Percentiles rank a stretch among this genome's conserved stretches.
These are phyloP conservation scores for Hyphantria cunea DNA, from an alignment of 1,140 invertebrate species.

Conservation along the genomic window DNA sequence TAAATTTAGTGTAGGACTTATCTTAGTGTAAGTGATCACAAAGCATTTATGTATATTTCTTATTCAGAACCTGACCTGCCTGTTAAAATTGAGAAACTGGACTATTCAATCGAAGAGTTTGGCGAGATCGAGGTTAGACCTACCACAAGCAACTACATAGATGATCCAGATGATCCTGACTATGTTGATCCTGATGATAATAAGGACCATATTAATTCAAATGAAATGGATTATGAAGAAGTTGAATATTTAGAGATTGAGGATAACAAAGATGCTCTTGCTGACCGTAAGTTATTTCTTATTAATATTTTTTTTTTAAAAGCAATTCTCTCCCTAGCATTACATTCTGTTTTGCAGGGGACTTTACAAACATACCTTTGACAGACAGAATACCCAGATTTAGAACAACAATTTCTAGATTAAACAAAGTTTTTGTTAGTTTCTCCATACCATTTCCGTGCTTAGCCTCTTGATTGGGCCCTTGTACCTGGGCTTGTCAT, in stretches of 20 bases:
- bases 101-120: neutral
- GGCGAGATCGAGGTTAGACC: neutral
- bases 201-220: neutral
- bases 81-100: constrained; percentile 4
- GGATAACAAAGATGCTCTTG: neutral
- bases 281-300: neutral
- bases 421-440: no score
- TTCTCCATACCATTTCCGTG: no score
- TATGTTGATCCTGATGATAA: neutral
- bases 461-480: no score
- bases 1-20: no score
- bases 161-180: neutral
- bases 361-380: no score
- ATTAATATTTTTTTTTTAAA: no score
- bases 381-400: no score
- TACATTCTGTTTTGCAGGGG: no score
- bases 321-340: no score
- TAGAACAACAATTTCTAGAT: no score
- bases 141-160: neutral
- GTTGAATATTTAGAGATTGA: constrained; percentile 38
- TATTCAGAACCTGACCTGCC: neutral
- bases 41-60: neutral
- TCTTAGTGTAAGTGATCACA: no score
- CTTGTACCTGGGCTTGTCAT: no score
- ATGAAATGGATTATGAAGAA: constrained; percentile 24